Evolutionary conservation across 2,113 vertebrate genomes (phyloP).

Genomic region (Bungarus multicinctus): DNA sequence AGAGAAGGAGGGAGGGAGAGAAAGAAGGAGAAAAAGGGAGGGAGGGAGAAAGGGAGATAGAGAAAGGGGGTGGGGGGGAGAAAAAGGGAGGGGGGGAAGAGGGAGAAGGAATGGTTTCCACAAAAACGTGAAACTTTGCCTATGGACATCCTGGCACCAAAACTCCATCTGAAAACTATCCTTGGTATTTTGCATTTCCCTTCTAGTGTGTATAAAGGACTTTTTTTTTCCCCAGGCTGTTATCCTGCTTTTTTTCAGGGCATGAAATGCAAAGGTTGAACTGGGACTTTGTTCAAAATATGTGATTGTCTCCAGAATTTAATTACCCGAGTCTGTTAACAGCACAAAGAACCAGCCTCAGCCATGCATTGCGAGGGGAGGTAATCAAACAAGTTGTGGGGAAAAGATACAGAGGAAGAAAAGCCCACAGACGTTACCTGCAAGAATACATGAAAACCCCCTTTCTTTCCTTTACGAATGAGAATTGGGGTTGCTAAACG

Average conservation of each 20-base stretch:
- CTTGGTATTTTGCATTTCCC: background rate
- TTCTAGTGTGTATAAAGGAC: background rate
- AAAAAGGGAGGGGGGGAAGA: no score
- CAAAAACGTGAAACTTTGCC: background rate
- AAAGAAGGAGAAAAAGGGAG: no score
- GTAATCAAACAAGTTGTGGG: background rate
- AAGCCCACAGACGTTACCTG: background rate
- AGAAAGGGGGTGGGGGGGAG: no score
- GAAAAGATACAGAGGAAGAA: background rate
- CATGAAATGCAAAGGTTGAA: background rate
- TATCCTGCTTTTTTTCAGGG: background rate
- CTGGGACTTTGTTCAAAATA: background rate
- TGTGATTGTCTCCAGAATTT: background rate
- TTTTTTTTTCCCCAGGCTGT: background rate
- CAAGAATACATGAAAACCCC: background rate
- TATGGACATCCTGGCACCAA: background rate
- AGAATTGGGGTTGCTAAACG: background rate
- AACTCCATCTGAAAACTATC: background rate
- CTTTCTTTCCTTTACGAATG: background rate
- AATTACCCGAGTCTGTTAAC: background rate
- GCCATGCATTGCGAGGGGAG: background rate
- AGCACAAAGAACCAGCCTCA: background rate
- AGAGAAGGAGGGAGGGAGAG: background rate
- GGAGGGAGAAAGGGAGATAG: no score
- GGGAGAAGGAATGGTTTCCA: background rate